Evolutionary conservation across 2,888 invertebrate genomes (phyloP).

Genomic region (Hirtodrosophila histrioides): DNA sequence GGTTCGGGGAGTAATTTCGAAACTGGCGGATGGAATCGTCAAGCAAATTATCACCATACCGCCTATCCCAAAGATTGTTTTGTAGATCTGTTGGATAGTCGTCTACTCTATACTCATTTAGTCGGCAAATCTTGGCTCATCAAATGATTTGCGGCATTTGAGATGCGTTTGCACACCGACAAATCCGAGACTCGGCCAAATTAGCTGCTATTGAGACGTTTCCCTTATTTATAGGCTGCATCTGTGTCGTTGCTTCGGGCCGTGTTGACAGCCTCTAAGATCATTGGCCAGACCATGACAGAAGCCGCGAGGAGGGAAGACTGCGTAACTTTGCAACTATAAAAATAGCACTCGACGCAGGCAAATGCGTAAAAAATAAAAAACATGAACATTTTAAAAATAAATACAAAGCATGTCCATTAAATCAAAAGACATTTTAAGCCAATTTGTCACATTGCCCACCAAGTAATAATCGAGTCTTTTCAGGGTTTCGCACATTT

Average conservation of each 20-base stretch:
- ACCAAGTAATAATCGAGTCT: neutral
- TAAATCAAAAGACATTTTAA: conserved; percentile 13
- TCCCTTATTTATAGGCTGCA: conserved; percentile 69
- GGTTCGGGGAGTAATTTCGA: too few species aligned
- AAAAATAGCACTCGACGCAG: conserved; percentile 59
- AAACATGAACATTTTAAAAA: conserved; percentile 27
- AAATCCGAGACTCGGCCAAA: conserved; percentile 38
- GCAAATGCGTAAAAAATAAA: conserved; percentile 31
- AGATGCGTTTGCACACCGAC: conserved; percentile 29
- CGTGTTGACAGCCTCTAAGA: conserved; percentile 67
- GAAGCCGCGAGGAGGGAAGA: conserved; percentile 16
- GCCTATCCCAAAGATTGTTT: too few species aligned
- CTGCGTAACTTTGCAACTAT: conserved; percentile 70
- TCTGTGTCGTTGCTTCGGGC: conserved; percentile 27
- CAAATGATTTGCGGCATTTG: conserved; percentile 30
- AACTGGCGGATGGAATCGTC: too few species aligned
- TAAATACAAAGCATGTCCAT: conserved; percentile 12
- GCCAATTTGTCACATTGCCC: conserved; percentile 30
- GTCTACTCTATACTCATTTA: conserved; percentile 1
- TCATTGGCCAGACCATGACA: conserved; percentile 64
- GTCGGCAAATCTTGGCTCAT: conserved; percentile 14
- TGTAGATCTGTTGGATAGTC: neutral
- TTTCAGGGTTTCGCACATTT: conserved; percentile 6
- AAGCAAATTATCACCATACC: too few species aligned
- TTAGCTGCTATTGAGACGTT: conserved; percentile 70